These are phyloP conservation scores for Pipra filicauda DNA, from an alignment of 2,113 vertebrate species.

Conservation along the genomic window DNA sequence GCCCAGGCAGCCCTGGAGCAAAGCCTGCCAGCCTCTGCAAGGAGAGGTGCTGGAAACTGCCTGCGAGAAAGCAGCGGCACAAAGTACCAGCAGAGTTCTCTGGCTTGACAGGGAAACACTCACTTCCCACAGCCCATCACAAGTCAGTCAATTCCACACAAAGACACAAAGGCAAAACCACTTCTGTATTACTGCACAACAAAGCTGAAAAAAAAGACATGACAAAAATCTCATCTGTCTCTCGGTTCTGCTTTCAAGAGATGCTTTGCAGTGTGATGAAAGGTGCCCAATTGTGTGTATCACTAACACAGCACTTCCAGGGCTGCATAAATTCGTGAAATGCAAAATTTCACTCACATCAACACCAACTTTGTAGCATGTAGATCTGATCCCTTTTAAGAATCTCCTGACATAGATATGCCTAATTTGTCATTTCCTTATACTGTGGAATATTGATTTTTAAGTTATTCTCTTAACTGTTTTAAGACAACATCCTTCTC, in stretches of 20 bases:
- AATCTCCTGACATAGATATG: slow-evolving; percentile 11
- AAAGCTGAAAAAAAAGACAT: slow-evolving; percentile 34
- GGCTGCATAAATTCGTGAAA: slow-evolving; percentile 23
- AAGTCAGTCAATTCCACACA: slow-evolving; percentile 41
- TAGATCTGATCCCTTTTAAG: slow-evolving; percentile 24
- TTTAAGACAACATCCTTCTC: neutral
- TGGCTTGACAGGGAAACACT: slow-evolving; percentile 1
- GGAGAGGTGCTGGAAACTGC: neutral
- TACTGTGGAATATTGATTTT: slow-evolving; percentile 3
- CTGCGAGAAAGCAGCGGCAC: neutral
- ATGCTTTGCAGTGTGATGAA: slow-evolving; percentile 61
- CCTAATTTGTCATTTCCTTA: slow-evolving; percentile 23
- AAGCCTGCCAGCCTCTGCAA: neutral
- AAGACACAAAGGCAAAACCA: slow-evolving; percentile 20
- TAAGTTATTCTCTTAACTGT: neutral
- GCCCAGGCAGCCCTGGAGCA: neutral
- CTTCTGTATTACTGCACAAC: slow-evolving; percentile 22
- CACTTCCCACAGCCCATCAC: slow-evolving; percentile 2
- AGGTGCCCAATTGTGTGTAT: slow-evolving; percentile 50
- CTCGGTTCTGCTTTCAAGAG: slow-evolving; percentile 48
- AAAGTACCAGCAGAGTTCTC: neutral
- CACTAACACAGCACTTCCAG: neutral
- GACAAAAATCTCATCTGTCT: slow-evolving; percentile 58
- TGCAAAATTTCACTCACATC: slow-evolving; percentile 35
- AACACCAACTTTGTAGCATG: slow-evolving; percentile 27